Evolutionary conservation across 1,140 invertebrate genomes (phyloP).

Genomic region (Drosophila ogumai): DNA sequence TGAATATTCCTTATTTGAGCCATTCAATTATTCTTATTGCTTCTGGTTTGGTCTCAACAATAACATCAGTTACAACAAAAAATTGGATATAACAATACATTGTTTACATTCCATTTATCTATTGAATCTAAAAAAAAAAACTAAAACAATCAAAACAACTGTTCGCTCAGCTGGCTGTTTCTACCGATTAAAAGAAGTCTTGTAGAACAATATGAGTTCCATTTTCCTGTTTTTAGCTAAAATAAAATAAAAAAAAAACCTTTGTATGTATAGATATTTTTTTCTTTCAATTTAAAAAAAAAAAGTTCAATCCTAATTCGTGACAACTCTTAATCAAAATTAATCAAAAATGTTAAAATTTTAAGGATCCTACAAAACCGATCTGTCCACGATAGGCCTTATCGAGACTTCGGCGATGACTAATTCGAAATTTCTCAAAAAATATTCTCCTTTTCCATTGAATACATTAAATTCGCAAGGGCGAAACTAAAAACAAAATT

Average conservation of each 20-base stretch:
- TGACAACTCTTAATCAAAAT: too few relatives aligned
- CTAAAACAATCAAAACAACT: conserved; percentile 8
- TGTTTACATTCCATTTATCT: background rate
- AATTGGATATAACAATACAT: background rate
- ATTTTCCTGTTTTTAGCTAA: background rate
- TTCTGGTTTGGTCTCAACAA: background rate
- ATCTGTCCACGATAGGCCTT: background rate
- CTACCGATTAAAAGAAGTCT: background rate
- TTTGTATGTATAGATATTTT: background rate
- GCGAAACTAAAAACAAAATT: background rate
- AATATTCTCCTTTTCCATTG: background rate
- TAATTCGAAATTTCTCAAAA: background rate
- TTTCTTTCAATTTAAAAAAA: too few relatives aligned
- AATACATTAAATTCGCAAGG: background rate
- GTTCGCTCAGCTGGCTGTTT: background rate
- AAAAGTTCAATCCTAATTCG: background rate
- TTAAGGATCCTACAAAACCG: background rate
- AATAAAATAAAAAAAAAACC: background rate
- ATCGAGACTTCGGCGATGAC: background rate
- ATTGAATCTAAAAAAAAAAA: background rate
- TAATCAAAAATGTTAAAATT: background rate
- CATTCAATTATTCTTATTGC: background rate
- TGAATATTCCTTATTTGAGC: too few relatives aligned
- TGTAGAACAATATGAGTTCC: background rate
- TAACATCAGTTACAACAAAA: background rate